Conservation (phyloP, 2,797 vertebrate genomes). For the Falco biarmicus region DNA sequence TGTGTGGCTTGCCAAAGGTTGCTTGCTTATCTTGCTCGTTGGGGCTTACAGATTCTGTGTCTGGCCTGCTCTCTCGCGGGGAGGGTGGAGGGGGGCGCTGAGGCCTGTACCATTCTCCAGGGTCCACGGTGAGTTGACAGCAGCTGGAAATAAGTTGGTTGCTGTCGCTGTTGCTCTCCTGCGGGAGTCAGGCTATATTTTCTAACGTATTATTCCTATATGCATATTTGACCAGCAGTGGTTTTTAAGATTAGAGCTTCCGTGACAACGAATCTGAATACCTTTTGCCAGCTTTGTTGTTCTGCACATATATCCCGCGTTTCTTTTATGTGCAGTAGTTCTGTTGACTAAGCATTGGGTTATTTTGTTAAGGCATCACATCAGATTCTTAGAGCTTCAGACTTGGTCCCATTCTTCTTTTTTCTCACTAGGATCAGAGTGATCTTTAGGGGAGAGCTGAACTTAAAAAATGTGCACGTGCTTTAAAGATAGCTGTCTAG, state of each 20-base stretch:
- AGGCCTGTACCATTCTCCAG: not conserved
- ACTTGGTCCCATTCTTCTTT: not conserved
- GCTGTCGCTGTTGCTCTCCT: not conserved
- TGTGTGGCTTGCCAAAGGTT: slow-evolving; percentile 57
- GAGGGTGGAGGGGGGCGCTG: not conserved
- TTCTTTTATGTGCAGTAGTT: not conserved
- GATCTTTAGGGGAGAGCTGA: not conserved
- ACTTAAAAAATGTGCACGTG: not conserved
- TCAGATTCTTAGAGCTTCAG: not conserved
- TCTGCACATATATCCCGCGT: accelerated
- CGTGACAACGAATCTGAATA: not conserved
- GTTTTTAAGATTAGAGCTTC: not conserved
- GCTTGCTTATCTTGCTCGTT: slow-evolving; percentile 22
- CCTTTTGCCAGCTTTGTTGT: not conserved
- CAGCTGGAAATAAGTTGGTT: not conserved
- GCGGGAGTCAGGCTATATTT: not conserved
- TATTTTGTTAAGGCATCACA: not conserved
- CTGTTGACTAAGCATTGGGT: not conserved
- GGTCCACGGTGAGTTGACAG: not conserved
- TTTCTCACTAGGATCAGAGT: not conserved
- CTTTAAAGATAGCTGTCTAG: not conserved
- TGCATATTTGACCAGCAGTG: not conserved
- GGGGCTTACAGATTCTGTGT: slow-evolving; percentile 12
- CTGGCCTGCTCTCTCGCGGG: not conserved
- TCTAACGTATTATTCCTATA: not conserved